Base-by-base conservation (phyloP, 2,888 invertebrate genomes). In the Lithophane ornitopus region DNA sequence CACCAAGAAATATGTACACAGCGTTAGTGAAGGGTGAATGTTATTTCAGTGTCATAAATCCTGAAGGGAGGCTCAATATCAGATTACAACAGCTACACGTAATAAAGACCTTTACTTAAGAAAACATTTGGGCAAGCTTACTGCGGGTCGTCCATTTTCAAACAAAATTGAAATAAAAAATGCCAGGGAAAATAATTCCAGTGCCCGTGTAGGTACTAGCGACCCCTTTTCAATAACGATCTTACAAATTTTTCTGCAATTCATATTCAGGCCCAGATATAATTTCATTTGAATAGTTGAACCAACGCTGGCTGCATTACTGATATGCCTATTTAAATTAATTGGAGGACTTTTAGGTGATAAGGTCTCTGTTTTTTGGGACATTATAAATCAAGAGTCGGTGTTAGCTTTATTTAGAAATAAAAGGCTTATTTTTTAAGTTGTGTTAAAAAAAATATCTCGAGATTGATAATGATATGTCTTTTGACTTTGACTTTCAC, bases 241-340 rank as follows among this genome's bases (percentile, higher is more conserved):
- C 70, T 70, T 70, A 41, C 82, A 77, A 73, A 69, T 78, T 70
- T 82, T 78, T 86, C 54, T 82, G 80, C 84, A 61, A 83, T 83
- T 86, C 71, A 74, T 82, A 83, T 83, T 83, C 83, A 46, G 39
- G 8, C 11, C 70, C 63, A 69, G 26, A 58, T 72, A 49, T 70
- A 78, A 86, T 83, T 86, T 70, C 70, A 79, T 83, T 83, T 86
- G 84, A 83, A 86, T 82, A 74, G 84, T 86, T 44, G 49, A 28
- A 66, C 19, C 56, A 59, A 72, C 74, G 84, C 49, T 79, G 67
- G 66, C 79, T 52, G 86, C 62, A 41, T 86, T 52, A 34, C 69
- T 73, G 80, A 83, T 86, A 76, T 26, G 67, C 28, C 44, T 61
- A 84, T 78, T 86, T 82, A 76, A 70, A 70, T 68, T 70, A 3